phyloP scores from a whole-genome alignment of 2,797 vertebrate species.

The Taeniopygia guttata region DNA sequence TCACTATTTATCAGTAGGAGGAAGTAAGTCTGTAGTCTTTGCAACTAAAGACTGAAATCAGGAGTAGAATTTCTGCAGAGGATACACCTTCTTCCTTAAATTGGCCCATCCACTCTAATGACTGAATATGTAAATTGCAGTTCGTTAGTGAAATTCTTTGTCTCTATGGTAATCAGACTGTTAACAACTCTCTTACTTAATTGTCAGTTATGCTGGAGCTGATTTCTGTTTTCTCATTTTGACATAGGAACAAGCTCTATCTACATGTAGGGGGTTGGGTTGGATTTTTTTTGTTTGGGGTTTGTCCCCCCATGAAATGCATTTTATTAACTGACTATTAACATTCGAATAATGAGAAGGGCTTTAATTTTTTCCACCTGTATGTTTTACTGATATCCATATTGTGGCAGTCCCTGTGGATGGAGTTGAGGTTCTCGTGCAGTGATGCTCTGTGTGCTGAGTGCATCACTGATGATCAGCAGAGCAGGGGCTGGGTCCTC shows the following conservation, averaged over 20 bases:
- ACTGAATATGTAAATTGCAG: slow-evolving; percentile 78
- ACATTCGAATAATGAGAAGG: not conserved
- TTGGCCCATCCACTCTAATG: slow-evolving; percentile 69
- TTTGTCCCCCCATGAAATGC: not conserved
- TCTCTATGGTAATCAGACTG: slow-evolving; percentile 78
- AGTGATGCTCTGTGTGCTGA: not conserved
- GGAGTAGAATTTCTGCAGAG: slow-evolving; percentile 23
- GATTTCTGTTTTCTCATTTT: slow-evolving; percentile 57
- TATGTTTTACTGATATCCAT: not conserved
- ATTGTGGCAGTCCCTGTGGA: not conserved
- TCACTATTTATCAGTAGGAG: not conserved
- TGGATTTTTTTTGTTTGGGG: not conserved
- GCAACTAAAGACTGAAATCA: slow-evolving; percentile 9
- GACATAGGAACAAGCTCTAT: not conserved
- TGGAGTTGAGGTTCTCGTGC: not conserved
- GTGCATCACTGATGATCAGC: not conserved
- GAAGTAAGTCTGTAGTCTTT: not conserved
- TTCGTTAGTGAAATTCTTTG: slow-evolving; percentile 76
- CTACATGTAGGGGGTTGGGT: not conserved
- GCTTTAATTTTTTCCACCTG: not conserved
- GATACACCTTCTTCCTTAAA: slow-evolving; percentile 52
- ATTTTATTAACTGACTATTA: not conserved
- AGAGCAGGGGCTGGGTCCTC: not conserved
- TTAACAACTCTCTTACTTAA: slow-evolving; percentile 75
- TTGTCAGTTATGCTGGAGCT: slow-evolving; percentile 67